Base-by-base conservation (phyloP, 1,140 invertebrate species). In the Drosophila nasuta region DNA sequence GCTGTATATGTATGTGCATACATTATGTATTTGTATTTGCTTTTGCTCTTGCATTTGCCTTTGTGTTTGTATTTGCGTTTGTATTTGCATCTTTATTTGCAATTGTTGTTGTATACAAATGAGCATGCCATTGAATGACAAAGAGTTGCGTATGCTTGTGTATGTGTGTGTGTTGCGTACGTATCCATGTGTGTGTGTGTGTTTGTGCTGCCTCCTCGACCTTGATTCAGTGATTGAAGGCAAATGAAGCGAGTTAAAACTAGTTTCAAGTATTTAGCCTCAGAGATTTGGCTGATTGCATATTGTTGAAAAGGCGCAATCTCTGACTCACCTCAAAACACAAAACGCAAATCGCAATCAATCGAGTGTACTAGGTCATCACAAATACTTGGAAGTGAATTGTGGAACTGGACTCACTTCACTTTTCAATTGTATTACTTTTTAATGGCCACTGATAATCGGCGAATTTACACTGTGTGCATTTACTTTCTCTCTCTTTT, bases 141-240 rank as follows among this genome's bases (percentile, higher is more conserved):
- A 58, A 15, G 3, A 38, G n/a, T 41, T 28, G 56, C 38, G 8
- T 38, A 15, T 45, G 15, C 11, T 38, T 30, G 20, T 6, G 48
- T 25, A 10, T 59, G 56, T 38, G 35, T 38, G 35, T 8, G 33
- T 8, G 33, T 7, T 48, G 45, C 38, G 17, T 17, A 17, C 17
- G 17, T 17, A 17, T 17, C 17, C 17, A 17, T 35, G 8, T 38
- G 35, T 7, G 35, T 7, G 6, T 8, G 35, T 38, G 35, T 38
- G 35, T 38, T 7, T 8, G 35, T 10, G 35, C 8, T 48, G 46
- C 38, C 48, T 54, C 35, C 57, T 62, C 35, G 67, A 62, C 67
- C 67, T 62, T 69, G 35, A 69, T 69, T 63, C 49, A 33, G 28
- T 41, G 38, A 70, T 54, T 54, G 7, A 54, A 45, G 67, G 59